Conservation (phyloP, 2,797 vertebrate genomes). For the Meriones psammophilus region DNA sequence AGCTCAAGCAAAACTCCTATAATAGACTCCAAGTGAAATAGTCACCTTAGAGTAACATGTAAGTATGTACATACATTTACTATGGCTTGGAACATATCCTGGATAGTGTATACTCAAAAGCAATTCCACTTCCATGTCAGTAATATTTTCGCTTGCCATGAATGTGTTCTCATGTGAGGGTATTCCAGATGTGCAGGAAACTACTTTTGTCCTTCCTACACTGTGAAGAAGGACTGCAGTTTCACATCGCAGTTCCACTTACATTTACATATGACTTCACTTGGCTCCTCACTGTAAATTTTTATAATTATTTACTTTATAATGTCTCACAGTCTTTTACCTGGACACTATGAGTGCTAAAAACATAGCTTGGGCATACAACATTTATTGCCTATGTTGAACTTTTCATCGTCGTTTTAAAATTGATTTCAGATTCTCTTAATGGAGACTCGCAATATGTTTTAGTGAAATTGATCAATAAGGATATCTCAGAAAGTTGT, state of each 20-base stretch:
- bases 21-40: slow-evolving; percentile 53
- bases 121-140: slow-evolving; percentile 6
- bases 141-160: neutral
- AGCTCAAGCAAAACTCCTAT: neutral
- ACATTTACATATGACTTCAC: slow-evolving; percentile 40
- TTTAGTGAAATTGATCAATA: slow-evolving; percentile 47
- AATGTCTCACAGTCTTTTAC: slow-evolving; percentile 20
- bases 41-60: neutral
- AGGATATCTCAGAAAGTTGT: slow-evolving; percentile 17
- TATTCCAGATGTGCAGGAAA: neutral
- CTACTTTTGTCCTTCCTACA: neutral
- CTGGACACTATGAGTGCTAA: neutral
- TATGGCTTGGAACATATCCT: neutral
- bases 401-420: slow-evolving; percentile 20
- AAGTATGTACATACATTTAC: slow-evolving; percentile 9
- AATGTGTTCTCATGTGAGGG: neutral
- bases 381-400: neutral
- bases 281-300: slow-evolving; percentile 39
- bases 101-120: neutral
- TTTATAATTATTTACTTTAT: slow-evolving; percentile 21
- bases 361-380: neutral
- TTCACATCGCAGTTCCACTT: slow-evolving; percentile 30
- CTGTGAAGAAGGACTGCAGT: neutral
- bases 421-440: slow-evolving; percentile 41
- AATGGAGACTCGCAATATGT: neutral